Base-by-base conservation (phyloP, 2,888 invertebrate species). In the Cantharis nigra region DNA sequence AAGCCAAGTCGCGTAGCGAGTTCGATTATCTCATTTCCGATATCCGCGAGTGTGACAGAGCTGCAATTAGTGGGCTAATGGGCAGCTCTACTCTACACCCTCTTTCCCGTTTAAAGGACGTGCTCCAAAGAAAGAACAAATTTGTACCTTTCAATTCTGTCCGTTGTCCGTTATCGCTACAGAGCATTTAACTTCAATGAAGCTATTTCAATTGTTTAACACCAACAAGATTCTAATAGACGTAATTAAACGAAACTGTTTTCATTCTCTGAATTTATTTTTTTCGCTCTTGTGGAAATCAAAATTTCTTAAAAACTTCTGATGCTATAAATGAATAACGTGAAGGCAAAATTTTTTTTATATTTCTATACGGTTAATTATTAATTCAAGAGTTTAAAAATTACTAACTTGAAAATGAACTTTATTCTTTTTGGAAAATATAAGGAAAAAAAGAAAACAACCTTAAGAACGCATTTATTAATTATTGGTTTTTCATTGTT, bases 11-110 rank as follows among this genome's bases (percentile, higher is more conserved):
- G 84, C 85, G 86, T 86, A 85, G 82, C 80, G 80, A 82, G 83
- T 86, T 86, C 86, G 85, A 86, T 87, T 87, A 87, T 87, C 87
- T 86, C 85, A 86, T 87, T 87, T 87, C 87, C 87, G 86, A 84
- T 85, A 85, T 83, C 84, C 85, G 85, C 85, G 85, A 84, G 84
- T 84, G 86, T 84, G 86, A 86, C 86, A 86, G 83, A 85, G 84
- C 84, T 79, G 84, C 86, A 87, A 87, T 87, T 87, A 87, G 86
- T 83, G 85, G 81, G 84, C 83, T 86, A 87, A 87, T 86, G 84
- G 86, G 84, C 78, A 83, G 82, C 82, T 84, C 84, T 84, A 83
- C 83, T 81, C 75, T 80, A 80, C 83, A 82, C 83, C 75, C 78
- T 79, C 78, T 76, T 82, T 82, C 81, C 83, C 82, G 82, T 85